Conservation (phyloP, 2,797 vertebrate species). For the Protosalanx chinensis region DNA sequence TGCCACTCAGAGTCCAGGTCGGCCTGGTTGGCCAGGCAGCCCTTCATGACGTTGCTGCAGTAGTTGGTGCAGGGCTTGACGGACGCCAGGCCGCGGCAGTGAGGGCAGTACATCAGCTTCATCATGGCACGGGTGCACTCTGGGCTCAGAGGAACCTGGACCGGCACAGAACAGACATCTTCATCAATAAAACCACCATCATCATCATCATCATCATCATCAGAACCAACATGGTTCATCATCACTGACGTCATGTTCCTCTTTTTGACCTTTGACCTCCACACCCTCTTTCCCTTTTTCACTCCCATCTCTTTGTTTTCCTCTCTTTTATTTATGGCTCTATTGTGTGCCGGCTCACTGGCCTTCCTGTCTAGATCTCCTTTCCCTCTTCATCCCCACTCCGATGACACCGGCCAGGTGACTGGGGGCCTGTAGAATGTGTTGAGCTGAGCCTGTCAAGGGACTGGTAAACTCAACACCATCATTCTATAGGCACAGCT, state of each 20-base stretch:
- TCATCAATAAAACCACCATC: neutral
- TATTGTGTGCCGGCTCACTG: neutral
- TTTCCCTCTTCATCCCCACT: neutral
- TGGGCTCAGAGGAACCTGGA: conserved; percentile 81
- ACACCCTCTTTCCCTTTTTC: neutral
- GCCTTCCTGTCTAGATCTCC: neutral
- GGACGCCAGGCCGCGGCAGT: conserved; percentile 81
- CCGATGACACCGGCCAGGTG: neutral
- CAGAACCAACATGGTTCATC: neutral
- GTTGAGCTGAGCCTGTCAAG: neutral
- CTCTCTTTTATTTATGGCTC: neutral
- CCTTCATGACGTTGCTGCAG: conserved; percentile 89
- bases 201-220: neutral
- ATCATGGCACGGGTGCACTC: conserved; percentile 85
- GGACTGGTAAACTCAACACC: too few species aligned
- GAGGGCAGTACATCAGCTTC: conserved; percentile 89
- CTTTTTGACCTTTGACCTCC: neutral
- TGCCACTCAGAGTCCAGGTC: conserved; percentile 89
- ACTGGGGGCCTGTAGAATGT: neutral
- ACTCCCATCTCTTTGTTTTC: neutral
- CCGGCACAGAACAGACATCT: neutral
- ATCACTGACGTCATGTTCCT: neutral
- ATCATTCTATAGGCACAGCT: too few species aligned
- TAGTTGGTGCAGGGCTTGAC: conserved; percentile 84
- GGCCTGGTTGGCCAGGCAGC: conserved; percentile 92